Conservation (phyloP, 1,140 invertebrate genomes). For the Trichonephila clavata region DNA sequence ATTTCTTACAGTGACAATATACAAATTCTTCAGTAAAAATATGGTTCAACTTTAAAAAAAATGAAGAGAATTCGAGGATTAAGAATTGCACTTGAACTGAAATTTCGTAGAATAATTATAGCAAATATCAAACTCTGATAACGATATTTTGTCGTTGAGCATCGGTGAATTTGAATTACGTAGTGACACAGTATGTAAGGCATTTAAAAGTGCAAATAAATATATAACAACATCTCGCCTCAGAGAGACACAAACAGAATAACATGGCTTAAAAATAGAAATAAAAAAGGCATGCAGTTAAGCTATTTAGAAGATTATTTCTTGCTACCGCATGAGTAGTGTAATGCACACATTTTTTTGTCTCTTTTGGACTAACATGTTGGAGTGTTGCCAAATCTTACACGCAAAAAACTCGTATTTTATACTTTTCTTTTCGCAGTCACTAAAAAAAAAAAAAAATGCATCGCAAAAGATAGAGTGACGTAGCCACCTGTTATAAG, state of each 20-base stretch:
- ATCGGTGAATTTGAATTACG: too few species aligned
- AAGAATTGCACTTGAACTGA: too few species aligned
- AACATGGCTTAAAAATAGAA: neutral
- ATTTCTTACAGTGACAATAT: too few species aligned
- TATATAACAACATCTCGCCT: neutral
- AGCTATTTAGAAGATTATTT: neutral
- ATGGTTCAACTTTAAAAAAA: too few species aligned
- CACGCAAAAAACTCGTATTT: neutral
- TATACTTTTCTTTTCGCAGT: neutral
- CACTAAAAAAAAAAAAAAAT: neutral
- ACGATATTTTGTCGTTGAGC: too few species aligned
- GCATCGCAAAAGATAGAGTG: neutral
- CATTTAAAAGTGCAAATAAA: neutral
- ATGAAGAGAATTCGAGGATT: too few species aligned
- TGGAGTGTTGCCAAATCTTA: constrained; percentile 29
- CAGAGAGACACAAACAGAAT: neutral
- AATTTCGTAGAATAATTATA: too few species aligned
- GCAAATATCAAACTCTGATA: too few species aligned
- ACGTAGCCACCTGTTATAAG: neutral
- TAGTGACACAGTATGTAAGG: too few species aligned
- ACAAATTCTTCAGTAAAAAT: too few species aligned
- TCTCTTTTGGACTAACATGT: neutral
- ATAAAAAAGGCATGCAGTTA: neutral
- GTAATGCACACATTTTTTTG: neutral
- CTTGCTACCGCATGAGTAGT: neutral